Percentiles rank a stretch among this genome's conserved stretches.
Evolutionary conservation across 2,113 vertebrate genomes (phyloP).

Genomic region (Phylloscopus trochiloides): DNA sequence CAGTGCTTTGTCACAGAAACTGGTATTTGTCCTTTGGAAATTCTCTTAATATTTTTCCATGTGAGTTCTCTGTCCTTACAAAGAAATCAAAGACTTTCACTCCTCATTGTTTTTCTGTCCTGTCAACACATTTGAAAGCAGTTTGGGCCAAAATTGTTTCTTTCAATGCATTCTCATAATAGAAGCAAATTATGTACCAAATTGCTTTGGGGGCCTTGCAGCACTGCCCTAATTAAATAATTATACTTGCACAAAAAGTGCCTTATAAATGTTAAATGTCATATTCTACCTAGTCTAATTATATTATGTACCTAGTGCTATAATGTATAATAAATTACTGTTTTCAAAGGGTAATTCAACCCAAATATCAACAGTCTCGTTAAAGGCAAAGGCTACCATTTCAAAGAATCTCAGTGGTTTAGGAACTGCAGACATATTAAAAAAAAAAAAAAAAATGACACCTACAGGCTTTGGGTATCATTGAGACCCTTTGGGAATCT

Average conservation of each 20-base stretch:
- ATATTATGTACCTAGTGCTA: neutral
- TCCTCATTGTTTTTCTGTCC: neutral
- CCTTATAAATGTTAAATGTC: conserved; percentile 4
- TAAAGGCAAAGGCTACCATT: neutral
- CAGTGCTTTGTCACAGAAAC: neutral
- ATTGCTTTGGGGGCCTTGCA: neutral
- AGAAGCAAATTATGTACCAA: neutral
- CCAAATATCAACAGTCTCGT: neutral
- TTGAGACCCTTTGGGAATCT: neutral
- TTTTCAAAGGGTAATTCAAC: conserved; percentile 8
- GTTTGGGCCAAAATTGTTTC: neutral
- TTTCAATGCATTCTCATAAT: neutral
- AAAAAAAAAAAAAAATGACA: neutral
- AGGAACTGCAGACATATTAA: neutral
- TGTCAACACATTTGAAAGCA: neutral
- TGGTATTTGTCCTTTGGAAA: neutral
- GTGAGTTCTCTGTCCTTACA: neutral
- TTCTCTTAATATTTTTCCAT: neutral
- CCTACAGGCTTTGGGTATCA: neutral
- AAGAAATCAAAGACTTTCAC: neutral
- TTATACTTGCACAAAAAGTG: neutral
- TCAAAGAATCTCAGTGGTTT: neutral
- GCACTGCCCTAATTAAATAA: conserved; percentile 1
- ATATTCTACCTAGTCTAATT: neutral
- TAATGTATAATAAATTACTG: neutral